Conservation (phyloP, 2,888 invertebrate species). For the Cephus nigrinus region DNA sequence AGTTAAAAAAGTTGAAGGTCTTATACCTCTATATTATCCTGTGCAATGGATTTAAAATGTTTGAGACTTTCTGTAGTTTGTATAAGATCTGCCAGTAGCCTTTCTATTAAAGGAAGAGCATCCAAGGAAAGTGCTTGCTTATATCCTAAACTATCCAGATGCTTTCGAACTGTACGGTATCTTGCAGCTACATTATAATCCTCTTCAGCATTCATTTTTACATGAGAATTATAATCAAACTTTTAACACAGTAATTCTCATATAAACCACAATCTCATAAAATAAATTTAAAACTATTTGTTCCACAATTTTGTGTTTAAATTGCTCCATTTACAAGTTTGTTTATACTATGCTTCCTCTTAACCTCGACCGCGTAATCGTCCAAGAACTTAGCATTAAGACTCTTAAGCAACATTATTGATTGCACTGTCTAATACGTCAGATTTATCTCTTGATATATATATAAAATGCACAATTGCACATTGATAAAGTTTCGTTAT, state of each 20-base stretch:
- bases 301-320: background rate
- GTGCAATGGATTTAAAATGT: conserved; percentile 82
- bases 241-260: background rate
- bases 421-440: background rate
- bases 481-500: background rate
- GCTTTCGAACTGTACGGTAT: conserved; percentile 72
- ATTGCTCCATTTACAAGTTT: background rate
- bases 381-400: background rate
- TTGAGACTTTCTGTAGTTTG: conserved; percentile 89
- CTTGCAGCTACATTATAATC: conserved; percentile 54
- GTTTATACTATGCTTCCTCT: background rate
- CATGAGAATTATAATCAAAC: background rate
- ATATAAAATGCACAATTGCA: background rate
- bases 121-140: conserved; percentile 80
- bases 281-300: background rate
- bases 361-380: background rate
- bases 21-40: conserved; percentile 74
- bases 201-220: conserved; percentile 20
- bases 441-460: background rate
- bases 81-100: conserved; percentile 83
- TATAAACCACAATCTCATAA: background rate
- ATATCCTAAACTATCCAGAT: conserved; percentile 87
- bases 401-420: background rate
- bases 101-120: conserved; percentile 83
- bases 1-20: conserved; percentile 9